Conservation (phyloP, 2,888 invertebrate genomes). For the Dasypolia templi region DNA sequence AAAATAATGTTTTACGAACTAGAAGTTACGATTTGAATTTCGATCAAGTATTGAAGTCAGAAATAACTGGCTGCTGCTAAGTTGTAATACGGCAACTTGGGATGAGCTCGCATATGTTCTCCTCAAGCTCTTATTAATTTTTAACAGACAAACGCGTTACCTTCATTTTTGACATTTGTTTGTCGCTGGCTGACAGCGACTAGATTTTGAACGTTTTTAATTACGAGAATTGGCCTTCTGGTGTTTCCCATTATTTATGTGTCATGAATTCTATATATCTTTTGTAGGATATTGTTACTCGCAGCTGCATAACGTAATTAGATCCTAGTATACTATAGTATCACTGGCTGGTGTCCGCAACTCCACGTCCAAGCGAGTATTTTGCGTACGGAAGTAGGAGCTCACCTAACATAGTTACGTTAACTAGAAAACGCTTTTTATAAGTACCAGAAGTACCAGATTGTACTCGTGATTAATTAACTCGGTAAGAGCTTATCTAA, state of each 20-base stretch:
- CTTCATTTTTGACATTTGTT: too few species aligned
- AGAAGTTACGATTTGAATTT: neutral
- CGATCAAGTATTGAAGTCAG: neutral
- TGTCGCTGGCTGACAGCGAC: too few species aligned
- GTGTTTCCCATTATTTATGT: neutral
- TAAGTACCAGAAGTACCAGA: neutral
- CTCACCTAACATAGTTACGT: neutral
- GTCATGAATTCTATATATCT: too few species aligned
- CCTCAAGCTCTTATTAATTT: neutral
- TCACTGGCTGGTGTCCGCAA: neutral
- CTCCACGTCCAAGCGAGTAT: neutral
- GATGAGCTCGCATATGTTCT: neutral
- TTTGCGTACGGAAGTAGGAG: neutral
- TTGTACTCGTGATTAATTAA: too few species aligned
- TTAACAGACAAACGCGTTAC: neutral
- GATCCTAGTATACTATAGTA: neutral
- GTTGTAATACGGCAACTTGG: neutral
- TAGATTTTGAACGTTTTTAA: too few species aligned
- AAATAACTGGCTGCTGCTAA: neutral
- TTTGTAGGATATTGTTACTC: too few species aligned
- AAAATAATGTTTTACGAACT: neutral
- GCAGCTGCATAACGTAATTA: too few species aligned
- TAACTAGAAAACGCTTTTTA: neutral
- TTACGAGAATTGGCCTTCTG: too few species aligned
- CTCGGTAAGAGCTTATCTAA: neutral